These are phyloP conservation scores for Halocynthia roretzi DNA, from an alignment of 23 tunicate genomes.

Conservation along the genomic window DNA sequence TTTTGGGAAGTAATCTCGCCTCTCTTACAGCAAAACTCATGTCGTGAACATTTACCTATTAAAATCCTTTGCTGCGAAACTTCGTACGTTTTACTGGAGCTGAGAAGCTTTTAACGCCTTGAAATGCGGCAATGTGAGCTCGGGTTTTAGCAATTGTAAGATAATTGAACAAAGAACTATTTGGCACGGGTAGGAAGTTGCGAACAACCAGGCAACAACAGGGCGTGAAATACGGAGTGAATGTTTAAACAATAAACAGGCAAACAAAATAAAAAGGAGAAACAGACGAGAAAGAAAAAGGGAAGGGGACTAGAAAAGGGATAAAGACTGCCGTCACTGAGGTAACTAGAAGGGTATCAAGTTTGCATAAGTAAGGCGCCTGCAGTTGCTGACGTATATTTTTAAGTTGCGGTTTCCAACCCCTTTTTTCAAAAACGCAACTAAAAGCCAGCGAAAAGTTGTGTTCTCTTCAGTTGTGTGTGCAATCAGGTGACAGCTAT, in stretches of 20 bases:
- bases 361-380: conserved; percentile 14
- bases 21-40: no score
- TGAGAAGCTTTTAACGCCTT: no score
- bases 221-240: no score
- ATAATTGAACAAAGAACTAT: no score
- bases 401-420: not conserved
- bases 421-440: conserved; percentile 1
- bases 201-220: no score
- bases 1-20: no score
- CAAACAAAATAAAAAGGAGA: not conserved
- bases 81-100: no score
- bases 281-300: conserved; percentile 3
- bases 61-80: no score
- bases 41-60: no score
- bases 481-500: not conserved
- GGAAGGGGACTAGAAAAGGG: conserved; percentile 14
- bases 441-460: not conserved
- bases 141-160: no score
- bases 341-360: not conserved
- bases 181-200: no score
- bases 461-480: not conserved
- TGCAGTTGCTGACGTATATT: conserved; percentile 3
- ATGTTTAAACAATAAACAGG: conserved; percentile 13
- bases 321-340: not conserved
- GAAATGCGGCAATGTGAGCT: no score